A percentile compares a stretch with the other conserved stretches of the same genome.
phyloP scores from a whole-genome alignment of 2,888 invertebrate species.

The Anodontia alba region DNA sequence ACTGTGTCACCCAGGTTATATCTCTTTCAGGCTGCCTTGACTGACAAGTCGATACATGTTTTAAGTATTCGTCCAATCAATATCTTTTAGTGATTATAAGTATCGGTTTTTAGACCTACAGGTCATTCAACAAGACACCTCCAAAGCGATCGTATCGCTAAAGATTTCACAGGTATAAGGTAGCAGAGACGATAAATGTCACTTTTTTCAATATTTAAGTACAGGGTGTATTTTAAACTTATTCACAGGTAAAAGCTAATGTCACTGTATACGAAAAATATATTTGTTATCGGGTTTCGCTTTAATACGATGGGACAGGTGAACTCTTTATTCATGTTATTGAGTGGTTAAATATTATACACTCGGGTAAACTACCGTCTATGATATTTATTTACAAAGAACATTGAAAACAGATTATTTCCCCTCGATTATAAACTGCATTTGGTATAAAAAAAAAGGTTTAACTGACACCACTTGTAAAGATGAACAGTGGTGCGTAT shows the following conservation, averaged over 20 bases:
- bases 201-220: neutral
- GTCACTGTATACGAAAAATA: neutral
- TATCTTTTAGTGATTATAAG: neutral
- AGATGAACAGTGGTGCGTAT: no score
- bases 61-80: neutral
- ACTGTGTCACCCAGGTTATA: no score
- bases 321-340: conserved; percentile 1
- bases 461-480: no score
- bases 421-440: neutral
- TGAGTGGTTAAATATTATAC: neutral
- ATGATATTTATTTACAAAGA: neutral
- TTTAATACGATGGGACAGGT: neutral
- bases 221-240: neutral
- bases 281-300: neutral
- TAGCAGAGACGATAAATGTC: neutral
- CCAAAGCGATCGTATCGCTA: neutral
- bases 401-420: neutral
- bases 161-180: neutral
- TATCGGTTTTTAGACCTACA: no score
- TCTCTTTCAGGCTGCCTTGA: neutral
- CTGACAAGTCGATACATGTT: conserved; percentile 6
- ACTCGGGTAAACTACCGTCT: neutral
- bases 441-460: neutral
- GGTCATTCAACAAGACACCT: neutral
- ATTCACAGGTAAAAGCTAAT: neutral